Conservation (phyloP, 2,113 vertebrate genomes). For the Turnix velox region DNA sequence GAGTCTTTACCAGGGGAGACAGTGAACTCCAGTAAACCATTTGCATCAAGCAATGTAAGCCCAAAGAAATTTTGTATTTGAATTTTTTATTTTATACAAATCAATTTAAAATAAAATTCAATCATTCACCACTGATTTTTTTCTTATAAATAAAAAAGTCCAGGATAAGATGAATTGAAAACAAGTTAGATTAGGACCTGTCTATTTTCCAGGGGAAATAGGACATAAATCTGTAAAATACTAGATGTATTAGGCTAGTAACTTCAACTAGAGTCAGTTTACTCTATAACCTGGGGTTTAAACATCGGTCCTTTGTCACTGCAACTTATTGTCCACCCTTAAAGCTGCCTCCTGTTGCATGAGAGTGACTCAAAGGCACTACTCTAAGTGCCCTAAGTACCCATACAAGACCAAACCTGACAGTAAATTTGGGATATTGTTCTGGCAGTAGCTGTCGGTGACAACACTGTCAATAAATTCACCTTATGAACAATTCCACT, state of each 20-base stretch:
- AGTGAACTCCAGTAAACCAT: not conserved
- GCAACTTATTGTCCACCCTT: not conserved
- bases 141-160: not conserved
- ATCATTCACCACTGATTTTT: not conserved
- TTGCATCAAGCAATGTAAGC: rapidly evolving
- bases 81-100: not conserved
- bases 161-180: not conserved
- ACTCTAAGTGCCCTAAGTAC: not conserved
- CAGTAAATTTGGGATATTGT: not conserved
- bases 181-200: not conserved
- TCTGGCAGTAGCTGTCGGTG: not conserved
- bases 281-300: not conserved
- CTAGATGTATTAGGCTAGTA: not conserved
- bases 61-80: not conserved
- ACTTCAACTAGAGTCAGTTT: not conserved
- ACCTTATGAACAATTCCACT: not conserved
- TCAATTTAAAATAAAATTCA: too few relatives aligned
- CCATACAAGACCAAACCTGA: not conserved
- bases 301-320: not conserved
- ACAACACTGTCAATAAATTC: not conserved
- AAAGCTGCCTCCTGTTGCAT: not conserved
- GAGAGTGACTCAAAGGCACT: not conserved
- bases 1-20: rapidly evolving
- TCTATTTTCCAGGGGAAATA: not conserved
- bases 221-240: not conserved